Evolutionary conservation across 2,888 invertebrate genomes (phyloP).

Genomic region (Lasioglossum morio): DNA sequence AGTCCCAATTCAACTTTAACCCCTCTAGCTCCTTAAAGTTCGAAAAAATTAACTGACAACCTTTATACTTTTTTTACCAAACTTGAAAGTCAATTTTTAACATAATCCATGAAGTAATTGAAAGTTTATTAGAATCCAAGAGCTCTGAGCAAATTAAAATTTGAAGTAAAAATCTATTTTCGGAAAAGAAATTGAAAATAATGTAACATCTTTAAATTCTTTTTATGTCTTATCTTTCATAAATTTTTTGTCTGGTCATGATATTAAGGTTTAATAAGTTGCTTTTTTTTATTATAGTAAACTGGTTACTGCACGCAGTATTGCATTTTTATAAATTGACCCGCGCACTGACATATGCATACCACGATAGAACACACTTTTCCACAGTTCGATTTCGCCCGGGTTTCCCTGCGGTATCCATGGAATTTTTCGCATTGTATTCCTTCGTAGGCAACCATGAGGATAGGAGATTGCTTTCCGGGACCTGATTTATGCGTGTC

Average conservation of each 20-base stretch:
- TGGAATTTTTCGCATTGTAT: constrained; percentile 19
- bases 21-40: background rate
- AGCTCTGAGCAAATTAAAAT: no score
- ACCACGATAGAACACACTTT: background rate
- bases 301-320: background rate
- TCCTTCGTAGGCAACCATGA: background rate
- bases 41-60: background rate
- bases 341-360: background rate
- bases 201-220: no score
- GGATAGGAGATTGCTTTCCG: constrained; percentile 10
- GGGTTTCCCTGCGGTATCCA: background rate
- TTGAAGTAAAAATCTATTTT: no score
- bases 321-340: background rate
- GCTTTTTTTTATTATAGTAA: no score
- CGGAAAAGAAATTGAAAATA: no score
- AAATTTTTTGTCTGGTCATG: no score
- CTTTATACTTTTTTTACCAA: no score
- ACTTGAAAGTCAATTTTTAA: no score
- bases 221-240: no score
- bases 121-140: no score
- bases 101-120: no score
- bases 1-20: background rate
- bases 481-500: constrained; percentile 22
- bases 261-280: no score
- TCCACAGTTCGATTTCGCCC: background rate